A percentile compares a stretch with the other conserved stretches of the same genome.
These are phyloP conservation scores for Aplocera efformata DNA, from an alignment of 2,888 invertebrate genomes.

Conservation along the genomic window DNA sequence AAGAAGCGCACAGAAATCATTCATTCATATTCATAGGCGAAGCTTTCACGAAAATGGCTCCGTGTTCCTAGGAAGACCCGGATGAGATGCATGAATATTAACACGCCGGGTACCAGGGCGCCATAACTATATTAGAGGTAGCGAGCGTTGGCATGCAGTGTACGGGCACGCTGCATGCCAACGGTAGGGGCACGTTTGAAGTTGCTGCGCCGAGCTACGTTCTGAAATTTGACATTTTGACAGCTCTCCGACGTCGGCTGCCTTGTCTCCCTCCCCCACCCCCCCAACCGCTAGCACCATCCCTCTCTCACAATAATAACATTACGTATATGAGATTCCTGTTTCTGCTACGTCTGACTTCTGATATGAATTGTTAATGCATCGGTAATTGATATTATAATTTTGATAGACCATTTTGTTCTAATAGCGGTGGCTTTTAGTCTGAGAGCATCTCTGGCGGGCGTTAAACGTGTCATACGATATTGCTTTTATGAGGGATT, in stretches of 20 bases:
- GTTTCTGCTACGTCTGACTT: constrained; percentile 76
- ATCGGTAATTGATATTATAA: constrained; percentile 80
- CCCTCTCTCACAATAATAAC: constrained; percentile 65
- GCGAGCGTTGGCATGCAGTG: constrained; percentile 48
- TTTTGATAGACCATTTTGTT: constrained; percentile 70
- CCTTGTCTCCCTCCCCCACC: constrained; percentile 54
- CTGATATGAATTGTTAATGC: constrained; percentile 80
- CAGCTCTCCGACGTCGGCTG: constrained; percentile 77
- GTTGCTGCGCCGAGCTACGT: constrained; percentile 73
- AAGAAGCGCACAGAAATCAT: constrained; percentile 68
- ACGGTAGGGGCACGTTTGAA: constrained; percentile 77
- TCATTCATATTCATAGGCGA: constrained; percentile 77
- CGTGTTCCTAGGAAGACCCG: constrained; percentile 63
- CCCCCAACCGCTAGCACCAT: constrained; percentile 37
- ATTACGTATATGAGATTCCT: constrained; percentile 72
- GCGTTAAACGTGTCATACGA: constrained; percentile 45
- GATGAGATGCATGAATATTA: constrained; percentile 80
- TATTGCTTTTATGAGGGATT: constrained; percentile 42
- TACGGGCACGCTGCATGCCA: constrained; percentile 58
- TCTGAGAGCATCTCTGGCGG: constrained; percentile 45
- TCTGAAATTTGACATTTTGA: constrained; percentile 82
- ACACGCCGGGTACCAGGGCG: constrained; percentile 65
- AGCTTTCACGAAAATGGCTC: constrained; percentile 77
- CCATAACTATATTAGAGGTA: constrained; percentile 75
- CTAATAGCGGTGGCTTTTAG: constrained; percentile 60